These are phyloP conservation scores for Vireo griseus DNA, from an alignment of 2,797 vertebrate species.

Conservation along the genomic window DNA sequence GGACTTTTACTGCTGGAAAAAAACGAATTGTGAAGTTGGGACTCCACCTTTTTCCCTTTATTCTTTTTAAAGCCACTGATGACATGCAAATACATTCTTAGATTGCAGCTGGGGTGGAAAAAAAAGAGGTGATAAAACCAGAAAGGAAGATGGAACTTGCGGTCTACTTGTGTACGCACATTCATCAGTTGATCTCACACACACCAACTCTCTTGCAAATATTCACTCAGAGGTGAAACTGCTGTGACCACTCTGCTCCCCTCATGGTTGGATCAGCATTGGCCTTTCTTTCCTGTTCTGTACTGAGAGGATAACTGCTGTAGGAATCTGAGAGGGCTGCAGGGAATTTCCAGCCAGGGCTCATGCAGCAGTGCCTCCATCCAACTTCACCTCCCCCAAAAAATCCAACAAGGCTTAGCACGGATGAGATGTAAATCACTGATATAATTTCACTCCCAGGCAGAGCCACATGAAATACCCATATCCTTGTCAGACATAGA, in stretches of 20 bases:
- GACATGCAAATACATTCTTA: slow-evolving; percentile 51
- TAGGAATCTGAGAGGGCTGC: neutral
- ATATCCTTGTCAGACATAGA: neutral
- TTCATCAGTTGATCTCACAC: neutral
- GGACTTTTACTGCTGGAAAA: slow-evolving; percentile 44
- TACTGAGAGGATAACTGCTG: neutral
- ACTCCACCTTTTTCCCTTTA: neutral
- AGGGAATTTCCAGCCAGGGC: slow-evolving; percentile 1
- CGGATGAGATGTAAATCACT: neutral
- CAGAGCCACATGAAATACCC: neutral
- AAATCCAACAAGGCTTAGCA: neutral
- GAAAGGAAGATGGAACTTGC: slow-evolving; percentile 54
- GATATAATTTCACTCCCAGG: neutral
- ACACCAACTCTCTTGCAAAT: neutral
- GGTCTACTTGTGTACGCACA: neutral
- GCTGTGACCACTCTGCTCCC: neutral
- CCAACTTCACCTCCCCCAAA: neutral
- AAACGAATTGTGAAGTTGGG: neutral
- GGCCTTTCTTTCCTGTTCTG: neutral
- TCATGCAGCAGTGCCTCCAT: neutral
- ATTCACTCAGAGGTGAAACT: neutral
- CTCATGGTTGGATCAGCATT: neutral
- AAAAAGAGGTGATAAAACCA: neutral
- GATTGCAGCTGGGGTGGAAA: slow-evolving; percentile 59
- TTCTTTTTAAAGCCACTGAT: slow-evolving; percentile 13